Base-by-base conservation (phyloP, 2,888 invertebrate genomes). In the Cremastinae sp. region DNA sequence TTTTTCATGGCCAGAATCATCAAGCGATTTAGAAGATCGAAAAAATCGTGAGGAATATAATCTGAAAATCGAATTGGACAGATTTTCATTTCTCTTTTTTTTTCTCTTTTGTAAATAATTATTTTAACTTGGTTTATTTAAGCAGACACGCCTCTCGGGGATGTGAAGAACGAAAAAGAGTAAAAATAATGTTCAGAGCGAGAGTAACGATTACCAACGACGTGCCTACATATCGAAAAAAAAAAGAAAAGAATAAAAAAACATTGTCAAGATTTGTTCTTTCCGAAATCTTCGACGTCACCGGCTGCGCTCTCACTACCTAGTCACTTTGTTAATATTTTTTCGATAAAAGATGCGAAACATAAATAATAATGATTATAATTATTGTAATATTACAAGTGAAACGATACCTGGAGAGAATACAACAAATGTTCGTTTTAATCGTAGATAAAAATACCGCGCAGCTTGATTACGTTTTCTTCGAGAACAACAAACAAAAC, bases 261-360 rank as follows among this genome's bases (percentile, higher is more conserved):
- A 51, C 49, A 74, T 69, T 53, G 62, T 49, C 78, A 58, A 62
- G 68, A 51, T 65, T 75, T 58, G 51, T 72, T 56, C 65, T 80
- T 62, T 79, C 69, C 39, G 61, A 64, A 43, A 75, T 76, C 74
- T 81, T 70, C 79, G 82, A 82, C 81, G 83, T 81, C 83, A 14
- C 71, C 84, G 83, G 82, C 83, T 83, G 83, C 85, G 83, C 83
- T 83, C 84, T 86, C 86, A 84, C 85, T 85, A 86, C 86, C 89
- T 89, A 89, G 89, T 89, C 89, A 89, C 85, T 88, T 75, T 85
- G 84, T 86, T 87, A 85, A 83, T 85, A 85, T 82, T 81, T 28
- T 28, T 80, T 81, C 78, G 66, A 62, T 66, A 75, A 68, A 62
- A 18, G n/a, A 75, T 65, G 70, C 71, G 76, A 80, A 82, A 58